These are phyloP conservation scores for Microhierax caerulescens DNA, from an alignment of 2,797 vertebrate species.

Conservation along the genomic window DNA sequence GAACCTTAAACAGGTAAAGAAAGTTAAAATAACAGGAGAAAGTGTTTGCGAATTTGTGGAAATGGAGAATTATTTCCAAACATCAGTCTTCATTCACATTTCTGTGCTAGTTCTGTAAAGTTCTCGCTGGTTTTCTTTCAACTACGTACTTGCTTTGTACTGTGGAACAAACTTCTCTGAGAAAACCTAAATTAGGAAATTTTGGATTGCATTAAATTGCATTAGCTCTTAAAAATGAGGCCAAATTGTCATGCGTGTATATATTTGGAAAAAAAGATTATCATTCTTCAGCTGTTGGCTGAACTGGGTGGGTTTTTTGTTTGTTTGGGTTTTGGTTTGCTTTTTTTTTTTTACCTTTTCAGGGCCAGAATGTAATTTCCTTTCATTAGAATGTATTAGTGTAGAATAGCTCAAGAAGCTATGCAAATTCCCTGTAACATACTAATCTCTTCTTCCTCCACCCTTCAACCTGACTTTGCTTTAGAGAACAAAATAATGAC, in stretches of 20 bases:
- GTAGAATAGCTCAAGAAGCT: not conserved
- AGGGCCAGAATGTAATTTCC: constrained; percentile 23
- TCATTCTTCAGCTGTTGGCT: not conserved
- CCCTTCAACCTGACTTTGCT: not conserved
- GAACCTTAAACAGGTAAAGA: not conserved
- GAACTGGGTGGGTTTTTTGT: not conserved
- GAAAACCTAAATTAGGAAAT: not conserved
- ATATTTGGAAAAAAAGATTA: not conserved
- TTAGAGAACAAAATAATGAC: not conserved
- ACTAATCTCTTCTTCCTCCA: not conserved
- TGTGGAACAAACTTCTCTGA: not conserved
- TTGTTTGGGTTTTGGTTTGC: not conserved
- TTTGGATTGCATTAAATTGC: not conserved
- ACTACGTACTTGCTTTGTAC: not conserved
- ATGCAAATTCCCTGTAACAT: not conserved
- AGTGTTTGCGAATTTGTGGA: not conserved
- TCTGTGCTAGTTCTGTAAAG: not conserved
- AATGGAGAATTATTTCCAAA: not conserved
- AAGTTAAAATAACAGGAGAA: not conserved
- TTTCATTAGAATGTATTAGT: constrained; percentile 31
- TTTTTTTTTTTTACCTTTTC: not conserved
- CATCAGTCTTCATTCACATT: not conserved
- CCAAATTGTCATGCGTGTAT: not conserved
- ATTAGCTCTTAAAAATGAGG: not conserved
- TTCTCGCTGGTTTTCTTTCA: not conserved